Conservation (phyloP, 2,113 vertebrate species). For the Notothenia rossii region DNA sequence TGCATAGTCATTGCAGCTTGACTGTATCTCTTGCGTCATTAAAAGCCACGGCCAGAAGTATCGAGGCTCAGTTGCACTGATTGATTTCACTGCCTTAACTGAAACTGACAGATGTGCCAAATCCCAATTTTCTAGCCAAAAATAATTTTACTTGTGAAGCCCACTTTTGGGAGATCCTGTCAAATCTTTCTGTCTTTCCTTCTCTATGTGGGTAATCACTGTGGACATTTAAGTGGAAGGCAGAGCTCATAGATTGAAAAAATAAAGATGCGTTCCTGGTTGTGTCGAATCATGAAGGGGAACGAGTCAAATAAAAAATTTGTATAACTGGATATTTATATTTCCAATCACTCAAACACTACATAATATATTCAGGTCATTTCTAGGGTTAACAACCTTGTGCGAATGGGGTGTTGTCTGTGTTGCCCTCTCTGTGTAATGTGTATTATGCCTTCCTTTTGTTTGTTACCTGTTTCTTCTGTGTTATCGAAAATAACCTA, state of each 20-base stretch:
- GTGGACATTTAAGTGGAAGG: conserved; percentile 38
- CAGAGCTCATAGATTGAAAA: conserved; percentile 1
- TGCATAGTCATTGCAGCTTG: conserved; percentile 66
- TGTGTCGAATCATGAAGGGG: not conserved
- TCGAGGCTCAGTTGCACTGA: conserved; percentile 49
- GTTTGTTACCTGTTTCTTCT: conserved; percentile 64
- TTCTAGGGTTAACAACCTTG: conserved; percentile 22
- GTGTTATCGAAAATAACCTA: conserved; percentile 79
- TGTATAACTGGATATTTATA: conserved; percentile 66
- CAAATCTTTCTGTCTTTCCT: conserved; percentile 21
- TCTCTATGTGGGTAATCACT: conserved; percentile 40
- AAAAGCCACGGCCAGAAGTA: conserved; percentile 50
- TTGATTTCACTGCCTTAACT: conserved; percentile 75
- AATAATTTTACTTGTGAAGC: conserved; percentile 27
- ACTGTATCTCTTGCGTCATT: conserved; percentile 75
- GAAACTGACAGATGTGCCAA: conserved; percentile 81
- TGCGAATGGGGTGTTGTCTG: conserved; percentile 25
- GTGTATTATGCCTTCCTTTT: conserved; percentile 53
- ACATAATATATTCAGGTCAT: conserved; percentile 51
- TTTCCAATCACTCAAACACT: conserved; percentile 58
- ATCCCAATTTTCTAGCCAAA: conserved; percentile 58
- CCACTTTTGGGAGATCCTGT: conserved; percentile 53
- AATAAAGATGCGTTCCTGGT: not conserved
- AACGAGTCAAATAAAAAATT: conserved; percentile 6
- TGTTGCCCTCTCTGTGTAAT: conserved; percentile 41